Evolutionary conservation across 2,113 vertebrate genomes (phyloP).

Genomic region (Nematolebias whitei): DNA sequence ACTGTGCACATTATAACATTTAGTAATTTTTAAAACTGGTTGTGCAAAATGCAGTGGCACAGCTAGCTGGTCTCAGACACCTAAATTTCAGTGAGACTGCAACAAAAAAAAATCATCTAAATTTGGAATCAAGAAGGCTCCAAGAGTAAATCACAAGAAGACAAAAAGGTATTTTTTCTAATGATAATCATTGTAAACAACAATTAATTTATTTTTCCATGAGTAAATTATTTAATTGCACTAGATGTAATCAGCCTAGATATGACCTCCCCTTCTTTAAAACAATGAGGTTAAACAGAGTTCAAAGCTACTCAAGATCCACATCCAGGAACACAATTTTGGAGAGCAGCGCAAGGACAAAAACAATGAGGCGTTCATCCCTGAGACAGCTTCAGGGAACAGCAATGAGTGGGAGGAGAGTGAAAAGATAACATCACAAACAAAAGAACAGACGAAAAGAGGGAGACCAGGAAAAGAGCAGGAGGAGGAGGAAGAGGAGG

Average conservation of each 20-base stretch:
- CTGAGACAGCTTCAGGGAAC: conserved; percentile 76
- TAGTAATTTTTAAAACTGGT: too few relatives aligned
- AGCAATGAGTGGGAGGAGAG: conserved; percentile 77
- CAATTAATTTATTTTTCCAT: conserved; percentile 2
- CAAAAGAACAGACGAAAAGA: conserved; percentile 64
- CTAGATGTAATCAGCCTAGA: conserved; percentile 43
- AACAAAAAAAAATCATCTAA: too few relatives aligned
- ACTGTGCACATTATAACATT: too few relatives aligned
- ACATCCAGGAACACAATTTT: conserved; percentile 51
- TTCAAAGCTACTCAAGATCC: conserved; percentile 55
- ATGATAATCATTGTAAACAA: too few relatives aligned
- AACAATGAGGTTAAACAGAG: conserved; percentile 54
- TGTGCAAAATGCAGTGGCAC: too few relatives aligned
- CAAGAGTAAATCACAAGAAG: too few relatives aligned
- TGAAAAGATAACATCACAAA: conserved; percentile 77
- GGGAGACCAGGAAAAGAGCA: conserved; percentile 36
- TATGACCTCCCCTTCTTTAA: conserved; percentile 23
- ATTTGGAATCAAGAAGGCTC: too few relatives aligned
- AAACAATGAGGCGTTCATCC: conserved; percentile 79
- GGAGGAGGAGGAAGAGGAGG: conserved; percentile 48
- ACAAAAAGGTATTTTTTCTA: too few relatives aligned
- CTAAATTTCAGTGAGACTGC: too few relatives aligned
- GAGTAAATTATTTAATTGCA: conserved; percentile 26
- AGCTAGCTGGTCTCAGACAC: too few relatives aligned
- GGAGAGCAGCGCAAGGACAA: conserved; percentile 72